Evolutionary conservation across 2,797 vertebrate genomes (phyloP).

Genomic region (Ctenosaura bakeri): DNA sequence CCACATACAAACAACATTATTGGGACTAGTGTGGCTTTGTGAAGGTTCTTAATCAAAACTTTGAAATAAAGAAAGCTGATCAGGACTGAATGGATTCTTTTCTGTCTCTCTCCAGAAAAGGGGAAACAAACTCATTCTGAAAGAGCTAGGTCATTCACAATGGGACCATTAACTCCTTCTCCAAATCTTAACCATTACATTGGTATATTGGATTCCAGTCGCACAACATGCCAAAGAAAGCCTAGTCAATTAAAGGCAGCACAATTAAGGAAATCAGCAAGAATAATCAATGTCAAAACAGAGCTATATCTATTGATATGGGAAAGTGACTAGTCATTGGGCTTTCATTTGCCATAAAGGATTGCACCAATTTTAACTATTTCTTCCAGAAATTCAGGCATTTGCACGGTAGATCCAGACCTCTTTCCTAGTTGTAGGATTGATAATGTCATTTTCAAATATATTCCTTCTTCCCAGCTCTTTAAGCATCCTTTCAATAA

Average conservation of each 20-base stretch:
- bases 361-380: background rate
- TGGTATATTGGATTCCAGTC: constrained; percentile 28
- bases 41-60: constrained; percentile 29
- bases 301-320: background rate
- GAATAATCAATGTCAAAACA: background rate
- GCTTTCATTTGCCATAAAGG: background rate
- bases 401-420: background rate
- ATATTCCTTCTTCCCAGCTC: background rate
- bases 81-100: constrained; percentile 20
- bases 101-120: background rate
- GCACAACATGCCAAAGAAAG: background rate
- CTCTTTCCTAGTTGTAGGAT: background rate
- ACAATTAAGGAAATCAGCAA: constrained; percentile 14
- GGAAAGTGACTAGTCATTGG: background rate
- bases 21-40: background rate
- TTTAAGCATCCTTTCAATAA: background rate
- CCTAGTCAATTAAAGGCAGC: constrained; percentile 35
- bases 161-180: background rate
- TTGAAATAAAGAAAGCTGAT: constrained; percentile 40
- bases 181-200: constrained; percentile 1
- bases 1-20: constrained; percentile 19
- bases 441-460: no score
- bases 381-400: background rate
- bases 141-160: constrained; percentile 35
- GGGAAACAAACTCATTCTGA: constrained; percentile 34